Conservation (phyloP, 1,140 invertebrate species). For the fruit fly (Drosophila melanogaster) region Release_6_plus_ISO1_MT NT_033779.5:4289501-4290000, state of each 20-base stretch:
- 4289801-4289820: constrained; percentile 58
- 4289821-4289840: constrained; percentile 21
- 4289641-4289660: constrained; percentile 9
- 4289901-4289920: constrained; percentile 24
- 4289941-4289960: constrained; percentile 13
- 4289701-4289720: constrained; percentile 54
- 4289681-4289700: constrained; percentile 27
- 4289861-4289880: not conserved
- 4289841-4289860: constrained; percentile 40
- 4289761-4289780: constrained; percentile 31
- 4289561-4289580: not conserved
- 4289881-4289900: not conserved
- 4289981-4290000: constrained; percentile 53
- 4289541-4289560: constrained; percentile 49
- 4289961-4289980: constrained; percentile 27
- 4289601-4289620: constrained; percentile 61
- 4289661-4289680: constrained; percentile 50
- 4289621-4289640: constrained; percentile 25
- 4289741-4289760: not conserved
- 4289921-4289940: not conserved
- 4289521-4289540: constrained; percentile 72
- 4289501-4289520: constrained; percentile 61
- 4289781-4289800: constrained; percentile 47
- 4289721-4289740: constrained; percentile 1
- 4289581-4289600: constrained; percentile 20